Evolutionary conservation across 2,113 vertebrate genomes (phyloP), one percentile per base, ranked within the genome.

Genomic region (Taxidea taxus): DNA sequence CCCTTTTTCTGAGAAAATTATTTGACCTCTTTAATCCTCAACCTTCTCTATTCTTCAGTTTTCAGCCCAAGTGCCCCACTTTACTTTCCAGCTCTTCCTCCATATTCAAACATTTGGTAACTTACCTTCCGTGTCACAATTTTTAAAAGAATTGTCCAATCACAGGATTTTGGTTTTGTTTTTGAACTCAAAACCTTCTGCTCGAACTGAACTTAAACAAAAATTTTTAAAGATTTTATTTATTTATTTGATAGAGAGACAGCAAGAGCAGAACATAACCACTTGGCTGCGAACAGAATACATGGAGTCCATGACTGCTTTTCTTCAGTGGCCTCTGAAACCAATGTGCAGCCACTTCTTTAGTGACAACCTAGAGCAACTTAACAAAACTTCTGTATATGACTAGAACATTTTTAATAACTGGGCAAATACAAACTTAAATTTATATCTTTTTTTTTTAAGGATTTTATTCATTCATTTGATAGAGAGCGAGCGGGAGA

Each of bases 131-230:
- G 2, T 42, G 21, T 62, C 34, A n/a, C 34, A 68, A 37, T 44
- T 89, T 89, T 95, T 56, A 62, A 91, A 82, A 72, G 20, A 93
- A 49, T 91, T 96, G 6, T 27, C n/a, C 56, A 86, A 29, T 77
- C 18, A 60, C 27, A 82, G 64, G 29, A 15, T 49, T 70, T 78
- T n/a, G 18, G 20, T 70, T 83, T 95, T 62, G 7, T 42, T 74
- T 92, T 90, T 81, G 18, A 86, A 91, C 60, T 70, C 51, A 54
- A 88, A 44, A 95, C 56, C 23, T 58, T 58, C 23, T 58, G 56
- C 56, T 58, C 23, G 56, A 54, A 54, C 51, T 54, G 51, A 54
- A 54, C 51, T 54, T 54, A 54, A 54, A 54, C 16, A 51, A 54
- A 54, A 51, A 14, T 4, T 51, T 54, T 54, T 51, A 1, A 54